Evolutionary conservation across 2,797 vertebrate genomes (phyloP).

Genomic region (Craterocephalus amniculus): DNA sequence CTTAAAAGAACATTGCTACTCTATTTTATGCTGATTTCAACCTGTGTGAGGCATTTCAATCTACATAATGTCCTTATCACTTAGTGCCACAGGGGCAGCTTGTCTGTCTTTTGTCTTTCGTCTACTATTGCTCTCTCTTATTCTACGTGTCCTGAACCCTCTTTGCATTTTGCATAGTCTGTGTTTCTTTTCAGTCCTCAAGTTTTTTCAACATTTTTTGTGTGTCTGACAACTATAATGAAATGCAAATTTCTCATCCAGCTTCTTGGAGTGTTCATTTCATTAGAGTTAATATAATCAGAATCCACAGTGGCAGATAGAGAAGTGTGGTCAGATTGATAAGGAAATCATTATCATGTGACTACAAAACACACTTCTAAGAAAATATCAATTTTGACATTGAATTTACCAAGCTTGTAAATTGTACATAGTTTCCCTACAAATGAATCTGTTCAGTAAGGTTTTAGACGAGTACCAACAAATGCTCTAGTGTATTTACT

Average conservation of each 20-base stretch:
- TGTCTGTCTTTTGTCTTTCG: constrained; percentile 1
- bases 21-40: background rate
- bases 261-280: background rate
- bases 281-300: background rate
- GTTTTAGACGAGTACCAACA: too few species aligned
- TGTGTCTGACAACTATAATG: background rate
- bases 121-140: background rate
- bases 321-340: background rate
- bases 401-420: background rate
- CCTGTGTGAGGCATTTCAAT: background rate
- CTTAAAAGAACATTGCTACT: background rate
- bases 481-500: too few species aligned
- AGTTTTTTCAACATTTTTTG: background rate
- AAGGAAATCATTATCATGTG: background rate
- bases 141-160: background rate
- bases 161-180: background rate
- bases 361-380: background rate
- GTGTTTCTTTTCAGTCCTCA: background rate
- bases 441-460: too few species aligned
- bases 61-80: background rate
- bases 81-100: background rate
- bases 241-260: background rate
- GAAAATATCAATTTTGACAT: background rate
- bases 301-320: background rate
- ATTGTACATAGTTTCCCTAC: too few species aligned